Evolutionary conservation across 2,797 vertebrate species (phyloP), one percentile per base, ranked within the genome.

Genomic region (Rhinatrema bivittatum): DNA sequence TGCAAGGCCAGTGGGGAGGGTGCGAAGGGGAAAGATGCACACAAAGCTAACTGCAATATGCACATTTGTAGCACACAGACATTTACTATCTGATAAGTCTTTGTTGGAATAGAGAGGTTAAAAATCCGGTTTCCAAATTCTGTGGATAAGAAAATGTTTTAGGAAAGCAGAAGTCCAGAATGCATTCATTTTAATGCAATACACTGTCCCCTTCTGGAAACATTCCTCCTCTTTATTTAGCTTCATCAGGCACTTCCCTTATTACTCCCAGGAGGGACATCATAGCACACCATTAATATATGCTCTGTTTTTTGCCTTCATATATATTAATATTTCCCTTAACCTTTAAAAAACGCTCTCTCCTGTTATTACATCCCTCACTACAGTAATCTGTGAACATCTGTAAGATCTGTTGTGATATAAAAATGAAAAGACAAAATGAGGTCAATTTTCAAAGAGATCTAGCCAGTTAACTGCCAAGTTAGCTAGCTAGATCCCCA

Each of bases 91-190:
- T n/a, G n/a, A n/a, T n/a, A n/a, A n/a, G n/a, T n/a, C n/a, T n/a
- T n/a, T n/a, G n/a, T n/a, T n/a, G n/a, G n/a, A n/a, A n/a, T n/a
- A n/a, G n/a, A n/a, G n/a, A n/a, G n/a, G n/a, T 3, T 25, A 15
- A n/a, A 25, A 8, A 7, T n/a, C 10, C 16, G 1, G 4, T 30
- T 42, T 42, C n/a, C 26, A 34, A 10, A 30, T 11, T 10, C 28
- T n/a, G 17, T 16, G 7, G 20, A 28, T 26, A 9, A 24, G 3
- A 14, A 7, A 1, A 42, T 20, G 33, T 9, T 37, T 31, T 42
- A 48, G 40, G 23, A 3, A 46, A n/a, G n/a, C n/a, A n/a, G n/a
- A 39, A 56, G 41, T 46, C 21, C 44, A 40, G 34, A 56, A 36
- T 42, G 40, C 32, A 54, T 16, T 35, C 11, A 36, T 40, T 40